Conservation (phyloP, 2,113 vertebrate species). For the Ctenomys sociabilis region DNA sequence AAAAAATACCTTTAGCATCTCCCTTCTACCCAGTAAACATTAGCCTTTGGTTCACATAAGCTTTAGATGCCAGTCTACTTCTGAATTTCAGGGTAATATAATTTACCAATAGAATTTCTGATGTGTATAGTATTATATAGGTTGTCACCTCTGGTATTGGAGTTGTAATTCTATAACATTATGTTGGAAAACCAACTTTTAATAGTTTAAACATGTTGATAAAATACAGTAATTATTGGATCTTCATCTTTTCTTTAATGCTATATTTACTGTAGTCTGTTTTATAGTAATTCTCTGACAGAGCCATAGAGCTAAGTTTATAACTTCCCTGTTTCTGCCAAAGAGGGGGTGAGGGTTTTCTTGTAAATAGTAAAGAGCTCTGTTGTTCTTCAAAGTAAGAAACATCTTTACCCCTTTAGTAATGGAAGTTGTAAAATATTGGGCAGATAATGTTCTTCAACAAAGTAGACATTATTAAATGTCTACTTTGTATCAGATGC, state of each 20-base stretch:
- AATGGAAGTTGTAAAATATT: not conserved
- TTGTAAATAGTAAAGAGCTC: not conserved
- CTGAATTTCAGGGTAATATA: not conserved
- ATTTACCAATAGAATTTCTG: not conserved
- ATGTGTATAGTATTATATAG: not conserved
- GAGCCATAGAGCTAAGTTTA: not conserved
- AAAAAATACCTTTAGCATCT: not conserved
- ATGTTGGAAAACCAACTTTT: conserved; percentile 24
- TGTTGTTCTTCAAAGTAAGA: not conserved
- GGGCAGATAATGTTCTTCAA: conserved; percentile 17
- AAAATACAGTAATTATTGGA: not conserved
- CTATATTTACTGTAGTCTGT: not conserved
- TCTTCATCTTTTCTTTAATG: conserved; percentile 19
- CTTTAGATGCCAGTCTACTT: not conserved
- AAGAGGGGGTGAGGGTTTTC: not conserved
- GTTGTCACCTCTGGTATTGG: not conserved
- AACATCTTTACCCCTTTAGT: not conserved
- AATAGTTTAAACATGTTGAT: conserved; percentile 41
- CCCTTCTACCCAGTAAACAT: not conserved
- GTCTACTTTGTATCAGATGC: conserved; percentile 5
- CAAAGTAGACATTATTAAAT: conserved; percentile 40
- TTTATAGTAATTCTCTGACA: not conserved
- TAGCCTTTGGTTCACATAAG: conserved; percentile 22
- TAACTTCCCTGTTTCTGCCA: not conserved
- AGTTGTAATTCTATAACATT: conserved; percentile 38